Conservation (phyloP, 2,888 invertebrate species). For the Nasonovia ribisnigri region DNA sequence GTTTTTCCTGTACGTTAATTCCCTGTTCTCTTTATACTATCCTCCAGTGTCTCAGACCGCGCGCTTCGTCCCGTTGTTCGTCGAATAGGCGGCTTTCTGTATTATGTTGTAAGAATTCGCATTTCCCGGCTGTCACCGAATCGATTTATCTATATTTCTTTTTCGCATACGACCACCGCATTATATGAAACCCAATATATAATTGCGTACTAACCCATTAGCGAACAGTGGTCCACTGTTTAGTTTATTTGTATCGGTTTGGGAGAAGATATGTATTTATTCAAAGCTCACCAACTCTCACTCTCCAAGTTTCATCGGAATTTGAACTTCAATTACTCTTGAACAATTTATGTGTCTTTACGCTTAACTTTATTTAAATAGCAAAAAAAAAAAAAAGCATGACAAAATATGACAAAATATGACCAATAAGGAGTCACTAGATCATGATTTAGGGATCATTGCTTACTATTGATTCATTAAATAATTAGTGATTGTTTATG, state of each 20-base stretch:
- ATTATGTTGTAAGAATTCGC: background rate
- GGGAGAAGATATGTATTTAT: background rate
- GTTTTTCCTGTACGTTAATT: background rate
- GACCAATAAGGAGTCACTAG: too few relatives aligned
- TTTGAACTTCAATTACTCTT: background rate
- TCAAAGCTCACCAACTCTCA: background rate
- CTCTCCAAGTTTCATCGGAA: background rate
- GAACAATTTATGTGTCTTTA: too few relatives aligned
- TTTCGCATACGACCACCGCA: background rate
- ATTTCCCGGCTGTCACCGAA: background rate
- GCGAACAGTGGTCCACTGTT: background rate
- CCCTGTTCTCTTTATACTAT: background rate
- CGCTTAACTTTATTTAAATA: too few relatives aligned
- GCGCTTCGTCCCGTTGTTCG: background rate
- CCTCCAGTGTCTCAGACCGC: background rate
- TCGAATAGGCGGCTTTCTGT: too few relatives aligned
- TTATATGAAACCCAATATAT: background rate
- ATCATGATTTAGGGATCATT: too few relatives aligned
- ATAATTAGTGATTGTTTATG: too few relatives aligned
- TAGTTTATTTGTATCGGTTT: background rate
- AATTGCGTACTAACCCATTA: background rate
- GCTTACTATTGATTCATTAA: too few relatives aligned
- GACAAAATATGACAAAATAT: too few relatives aligned
- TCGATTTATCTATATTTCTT: background rate
- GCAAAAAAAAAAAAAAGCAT: too few relatives aligned